These are phyloP conservation scores for Venturia canescens DNA, from an alignment of 1,140 invertebrate genomes.

Conservation along the genomic window DNA sequence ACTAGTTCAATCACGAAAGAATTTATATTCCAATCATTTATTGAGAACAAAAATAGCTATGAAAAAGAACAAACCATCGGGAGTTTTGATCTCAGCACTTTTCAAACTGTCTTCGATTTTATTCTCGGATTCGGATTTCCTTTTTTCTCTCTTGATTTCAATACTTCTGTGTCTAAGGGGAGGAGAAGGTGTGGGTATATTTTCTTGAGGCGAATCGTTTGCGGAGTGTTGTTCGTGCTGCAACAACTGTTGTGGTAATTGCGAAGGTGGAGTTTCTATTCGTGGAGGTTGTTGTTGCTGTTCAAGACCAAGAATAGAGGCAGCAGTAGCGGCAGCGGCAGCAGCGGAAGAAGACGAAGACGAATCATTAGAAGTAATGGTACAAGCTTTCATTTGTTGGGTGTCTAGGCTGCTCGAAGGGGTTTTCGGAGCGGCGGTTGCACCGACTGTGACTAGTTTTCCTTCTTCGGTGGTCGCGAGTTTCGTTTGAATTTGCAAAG, in stretches of 20 bases:
- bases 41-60: neutral
- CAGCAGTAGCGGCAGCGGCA: neutral
- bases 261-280: neutral
- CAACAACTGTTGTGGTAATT: constrained; percentile 40
- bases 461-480: constrained; percentile 62
- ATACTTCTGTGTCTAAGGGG: constrained; percentile 53
- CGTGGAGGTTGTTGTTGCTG: constrained; percentile 1
- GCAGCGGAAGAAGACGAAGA: neutral
- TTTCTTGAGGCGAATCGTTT: neutral
- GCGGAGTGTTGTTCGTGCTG: neutral
- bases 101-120: constrained; percentile 63
- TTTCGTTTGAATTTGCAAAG: constrained; percentile 60
- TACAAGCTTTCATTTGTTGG: constrained; percentile 10
- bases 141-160: constrained; percentile 71
- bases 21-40: neutral
- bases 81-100: constrained; percentile 59
- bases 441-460: constrained; percentile 57
- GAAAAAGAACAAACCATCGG: constrained; percentile 57
- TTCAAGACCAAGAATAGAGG: neutral
- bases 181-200: neutral
- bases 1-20: neutral
- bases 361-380: neutral
- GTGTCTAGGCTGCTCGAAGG: constrained; percentile 29
- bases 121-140: constrained; percentile 63
- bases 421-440: constrained; percentile 45